A percentile compares a stretch with the other conserved stretches of the same genome.
phyloP scores from a whole-genome alignment of 2,113 vertebrate genomes.

The Hiodon alosoides region DNA sequence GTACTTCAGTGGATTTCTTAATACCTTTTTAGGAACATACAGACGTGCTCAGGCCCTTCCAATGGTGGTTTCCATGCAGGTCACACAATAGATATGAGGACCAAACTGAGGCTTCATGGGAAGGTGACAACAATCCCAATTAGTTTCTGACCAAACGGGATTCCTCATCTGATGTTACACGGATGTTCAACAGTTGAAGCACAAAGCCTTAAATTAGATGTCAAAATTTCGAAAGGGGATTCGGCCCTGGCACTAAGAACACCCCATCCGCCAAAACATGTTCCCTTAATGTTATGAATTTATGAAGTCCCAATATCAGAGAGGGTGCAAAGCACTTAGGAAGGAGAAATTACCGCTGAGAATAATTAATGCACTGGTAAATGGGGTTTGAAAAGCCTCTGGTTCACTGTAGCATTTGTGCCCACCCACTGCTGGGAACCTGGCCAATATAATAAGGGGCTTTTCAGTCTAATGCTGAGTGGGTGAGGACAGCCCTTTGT shows the following conservation, averaged over 20 bases:
- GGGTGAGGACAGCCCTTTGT: conserved; percentile 56
- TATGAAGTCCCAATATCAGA: conserved; percentile 39
- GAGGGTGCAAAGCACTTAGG: conserved; percentile 51
- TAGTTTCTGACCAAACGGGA: conserved; percentile 34
- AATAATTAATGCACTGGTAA: conserved; percentile 62
- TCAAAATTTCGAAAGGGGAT: conserved; percentile 51
- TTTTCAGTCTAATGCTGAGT: not conserved
- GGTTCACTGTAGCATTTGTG: conserved; percentile 56
- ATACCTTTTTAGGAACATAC: too few relatives aligned
- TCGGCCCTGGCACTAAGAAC: conserved; percentile 42
- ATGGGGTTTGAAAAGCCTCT: conserved; percentile 50
- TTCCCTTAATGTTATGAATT: conserved; percentile 51
- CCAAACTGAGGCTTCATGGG: too few relatives aligned
- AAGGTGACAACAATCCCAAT: too few relatives aligned
- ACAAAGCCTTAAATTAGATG: conserved; percentile 55
- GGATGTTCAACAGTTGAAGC: conserved; percentile 49
- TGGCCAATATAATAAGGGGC: conserved; percentile 39
- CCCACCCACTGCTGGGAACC: conserved; percentile 45
- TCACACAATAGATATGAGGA: too few relatives aligned
- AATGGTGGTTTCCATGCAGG: too few relatives aligned
- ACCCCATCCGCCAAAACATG: conserved; percentile 49
- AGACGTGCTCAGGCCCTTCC: too few relatives aligned
- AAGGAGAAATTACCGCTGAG: conserved; percentile 31
- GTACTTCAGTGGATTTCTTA: too few relatives aligned
- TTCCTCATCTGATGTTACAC: conserved; percentile 51